Evolutionary conservation across 2,888 invertebrate genomes (phyloP), one percentile per base, ranked within the genome.

Genomic region (Epirrhoe alternata): DNA sequence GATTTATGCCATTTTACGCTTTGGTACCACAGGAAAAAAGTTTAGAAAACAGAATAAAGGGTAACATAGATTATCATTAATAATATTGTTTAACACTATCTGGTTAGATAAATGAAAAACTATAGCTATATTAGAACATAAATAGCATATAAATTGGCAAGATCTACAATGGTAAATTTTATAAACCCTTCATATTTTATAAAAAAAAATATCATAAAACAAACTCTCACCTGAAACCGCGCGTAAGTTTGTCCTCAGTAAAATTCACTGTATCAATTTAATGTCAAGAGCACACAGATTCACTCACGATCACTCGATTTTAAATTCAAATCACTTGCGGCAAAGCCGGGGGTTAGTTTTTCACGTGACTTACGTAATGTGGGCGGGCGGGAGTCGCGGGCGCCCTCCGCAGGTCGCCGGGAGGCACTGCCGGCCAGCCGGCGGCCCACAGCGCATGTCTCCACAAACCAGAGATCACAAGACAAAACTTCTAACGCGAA

Each of bases 331-430:
- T 70, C 74, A 74, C 74, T 70, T 69, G 68, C 68, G 61, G 56
- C 54, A 61, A 65, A 66, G 66, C 53, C 50, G 54, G 51, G 55
- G 66, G 65, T 67, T 24, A 24, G 24, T 24, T 24, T 74, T 75
- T 73, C 76, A 72, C 81, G 80, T 75, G 82, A 86, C 88, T 91
- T 92, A 92, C 90, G 92, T 91, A 89, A 89, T 89, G 71, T 52
- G 60, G 69, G 72, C 53, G 66, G 72, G 68, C 71, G 73, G 71
- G 54, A 70, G 61, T 69, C 69, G 80, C 87, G 85, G 75, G 84
- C 85, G 83, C 67, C 68, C 79, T 73, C 75, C 79, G 82, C 82
- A 85, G 79, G 82, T 74, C 84, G 81, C 81, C 82, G 82, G 83
- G 75, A 85, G 85, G 84, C 84, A 89, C 90, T 89, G 66, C 61